Percentiles rank a stretch among this genome's conserved stretches.
These are phyloP conservation scores for Phaethornis superciliosus DNA, from an alignment of 2,113 vertebrate genomes.

Conservation along the genomic window DNA sequence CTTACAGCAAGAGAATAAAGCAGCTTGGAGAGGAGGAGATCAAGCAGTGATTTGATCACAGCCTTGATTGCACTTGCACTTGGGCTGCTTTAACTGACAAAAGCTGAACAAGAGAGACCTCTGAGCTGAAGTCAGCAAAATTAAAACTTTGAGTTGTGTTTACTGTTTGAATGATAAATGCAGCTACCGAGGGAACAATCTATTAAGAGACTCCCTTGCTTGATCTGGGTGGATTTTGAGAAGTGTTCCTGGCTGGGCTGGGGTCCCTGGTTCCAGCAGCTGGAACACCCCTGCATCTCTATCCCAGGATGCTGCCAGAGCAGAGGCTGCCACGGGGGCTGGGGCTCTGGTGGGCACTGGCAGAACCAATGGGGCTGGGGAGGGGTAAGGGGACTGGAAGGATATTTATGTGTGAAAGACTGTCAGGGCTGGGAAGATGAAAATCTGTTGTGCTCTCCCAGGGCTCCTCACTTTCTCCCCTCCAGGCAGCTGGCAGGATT, in stretches of 20 bases:
- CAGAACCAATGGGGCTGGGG: not conserved
- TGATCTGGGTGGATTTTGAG: not conserved
- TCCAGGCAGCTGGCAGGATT: slow-evolving; percentile 56
- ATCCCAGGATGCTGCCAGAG: not conserved
- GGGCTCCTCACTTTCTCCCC: slow-evolving; percentile 40
- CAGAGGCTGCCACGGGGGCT: not conserved
- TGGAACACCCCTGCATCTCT: not conserved
- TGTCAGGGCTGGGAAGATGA: slow-evolving; percentile 38
- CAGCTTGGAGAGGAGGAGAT: not conserved
- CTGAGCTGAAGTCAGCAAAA: not conserved
- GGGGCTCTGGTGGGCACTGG: not conserved
- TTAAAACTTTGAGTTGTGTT: not conserved
- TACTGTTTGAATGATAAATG: not conserved
- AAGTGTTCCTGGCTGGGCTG: rapidly evolving
- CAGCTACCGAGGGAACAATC: not conserved
- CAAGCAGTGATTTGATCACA: not conserved
- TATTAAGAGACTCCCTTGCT: no score
- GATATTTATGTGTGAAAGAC: not conserved
- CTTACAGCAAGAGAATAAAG: not conserved
- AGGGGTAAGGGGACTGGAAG: not conserved
- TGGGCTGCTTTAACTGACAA: not conserved
- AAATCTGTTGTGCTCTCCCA: slow-evolving; percentile 52
- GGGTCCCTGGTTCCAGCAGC: not conserved
- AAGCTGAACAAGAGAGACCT: not conserved
- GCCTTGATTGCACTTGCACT: not conserved